Evolutionary conservation across 1,140 invertebrate genomes (phyloP).

Genomic region (Elysia chlorotica): DNA sequence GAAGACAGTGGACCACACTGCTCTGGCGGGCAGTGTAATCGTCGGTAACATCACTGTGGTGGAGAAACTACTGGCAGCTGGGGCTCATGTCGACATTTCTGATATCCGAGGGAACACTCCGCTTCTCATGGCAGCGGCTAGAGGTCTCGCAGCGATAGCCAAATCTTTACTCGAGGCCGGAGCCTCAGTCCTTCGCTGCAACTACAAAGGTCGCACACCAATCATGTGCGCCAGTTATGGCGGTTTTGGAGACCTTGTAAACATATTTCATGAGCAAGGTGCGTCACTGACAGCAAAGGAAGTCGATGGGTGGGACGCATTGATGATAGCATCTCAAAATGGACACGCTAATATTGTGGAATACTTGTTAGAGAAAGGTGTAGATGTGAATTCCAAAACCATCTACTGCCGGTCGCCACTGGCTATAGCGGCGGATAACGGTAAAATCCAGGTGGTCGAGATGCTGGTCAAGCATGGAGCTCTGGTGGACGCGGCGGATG

Average conservation of each 20-base stretch:
- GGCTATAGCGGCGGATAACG: slow-evolving; percentile 89
- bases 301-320: slow-evolving; percentile 2
- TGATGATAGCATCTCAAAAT: slow-evolving; percentile 13
- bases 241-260: not conserved
- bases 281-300: not conserved
- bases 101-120: slow-evolving; percentile 9
- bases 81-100: not conserved
- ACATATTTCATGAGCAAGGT: not conserved
- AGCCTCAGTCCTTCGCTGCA: not conserved
- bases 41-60: slow-evolving; percentile 1
- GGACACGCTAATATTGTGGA: slow-evolving; percentile 55
- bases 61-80: not conserved
- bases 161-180: not conserved
- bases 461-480: slow-evolving; percentile 84
- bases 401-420: slow-evolving; percentile 75
- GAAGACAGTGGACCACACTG: not conserved
- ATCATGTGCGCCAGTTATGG: slow-evolving; percentile 1
- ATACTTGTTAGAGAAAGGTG: slow-evolving; percentile 63
- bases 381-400: slow-evolving; percentile 64
- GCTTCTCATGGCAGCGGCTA: not conserved
- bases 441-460: slow-evolving; percentile 85
- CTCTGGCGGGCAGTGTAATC: not conserved
- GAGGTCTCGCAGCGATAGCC: not conserved
- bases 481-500: slow-evolving; percentile 76
- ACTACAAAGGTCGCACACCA: slow-evolving; percentile 5